Base-by-base conservation (phyloP, 2,113 vertebrate species). In the Boulengeromyrus knoepffleri region DNA sequence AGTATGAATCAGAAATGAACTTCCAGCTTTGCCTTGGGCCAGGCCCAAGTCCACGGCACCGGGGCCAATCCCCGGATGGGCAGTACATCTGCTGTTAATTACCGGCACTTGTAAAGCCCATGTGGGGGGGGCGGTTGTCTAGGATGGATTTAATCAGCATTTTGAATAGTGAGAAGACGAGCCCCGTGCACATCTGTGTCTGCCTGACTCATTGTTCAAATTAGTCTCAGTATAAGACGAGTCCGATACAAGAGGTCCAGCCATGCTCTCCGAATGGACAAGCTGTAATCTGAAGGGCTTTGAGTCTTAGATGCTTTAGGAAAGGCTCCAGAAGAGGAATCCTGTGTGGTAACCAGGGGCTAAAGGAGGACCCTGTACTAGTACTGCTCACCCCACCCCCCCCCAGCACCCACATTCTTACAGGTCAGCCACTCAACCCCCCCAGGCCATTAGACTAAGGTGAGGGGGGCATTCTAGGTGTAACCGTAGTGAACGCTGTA, bases 351-450 rank as follows among this genome's bases (percentile, higher is more conserved):
- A 27, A 31, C 62, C 62, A 66, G n/a, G n/a, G n/a, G n/a, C 62
- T 62, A n/a, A n/a, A 62, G 7, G 56, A 62, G 7, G 56, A 10
- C 83, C 24, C n/a, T 86, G 88, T 42, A 7, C 10, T 13, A 36
- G 77, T 21, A 39, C 62, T 56, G 56, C 3, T 42, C 89, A 80
- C 88, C n/a, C n/a, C 15, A 31, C 31, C 31, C 31, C 31, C 31
- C 31, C 6, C 49, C 70, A 15, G n/a, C 19, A 42, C 95, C 93
- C 95, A 96, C 95, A 96, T 97, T 96, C 97, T 97, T 96, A 96
- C 97, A 97, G 97, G 97, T 97, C 96, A 97, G 96, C 96, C 96
- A 96, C 27, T 95, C 96, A 96, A 96, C 96, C 17, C 97, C 97
- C 96, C 95, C 96, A 96, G 97, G 97, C 96, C 96, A 96, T 97